A percentile compares a stretch with the other conserved stretches of the same genome.
These are phyloP conservation scores for Hydra vulgaris DNA, from an alignment of 30 jellyfish, hydroid and myxozoan species.

Conservation along the genomic window DNA sequence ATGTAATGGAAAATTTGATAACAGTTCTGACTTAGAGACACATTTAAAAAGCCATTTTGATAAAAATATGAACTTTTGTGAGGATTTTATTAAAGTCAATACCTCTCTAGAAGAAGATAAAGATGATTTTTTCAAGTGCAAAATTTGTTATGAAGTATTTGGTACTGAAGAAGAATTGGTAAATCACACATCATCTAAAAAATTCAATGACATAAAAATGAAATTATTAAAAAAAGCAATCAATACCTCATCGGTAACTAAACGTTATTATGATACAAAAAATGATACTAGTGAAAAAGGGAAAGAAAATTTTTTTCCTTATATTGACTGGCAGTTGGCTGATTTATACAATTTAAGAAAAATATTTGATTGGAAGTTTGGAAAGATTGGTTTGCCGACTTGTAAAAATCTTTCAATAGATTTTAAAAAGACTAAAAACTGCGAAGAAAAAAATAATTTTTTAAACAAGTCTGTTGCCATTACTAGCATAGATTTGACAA, in stretches of 20 bases:
- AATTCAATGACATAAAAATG: neutral
- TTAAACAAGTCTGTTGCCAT: no score
- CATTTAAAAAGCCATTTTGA: slow-evolving; percentile 20
- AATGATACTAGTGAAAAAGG: neutral
- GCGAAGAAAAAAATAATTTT: no score
- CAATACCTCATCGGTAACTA: neutral
- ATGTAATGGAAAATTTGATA: slow-evolving; percentile 1
- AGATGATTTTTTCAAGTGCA: slow-evolving; percentile 4
- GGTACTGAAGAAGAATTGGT: slow-evolving; percentile 3
- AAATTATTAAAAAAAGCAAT: neutral
- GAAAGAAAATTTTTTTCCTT: neutral
- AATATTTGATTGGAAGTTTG: slow-evolving; percentile 3
- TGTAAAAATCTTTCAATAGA: no score
- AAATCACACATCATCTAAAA: neutral
- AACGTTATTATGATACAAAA: neutral
- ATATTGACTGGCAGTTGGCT: slow-evolving; percentile 23
- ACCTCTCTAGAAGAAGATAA: neutral
- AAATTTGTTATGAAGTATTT: slow-evolving; percentile 14
- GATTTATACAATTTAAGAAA: slow-evolving; percentile 3
- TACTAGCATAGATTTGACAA: no score
- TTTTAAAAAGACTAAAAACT: no score
- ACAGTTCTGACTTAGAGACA: neutral
- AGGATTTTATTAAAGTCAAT: neutral
- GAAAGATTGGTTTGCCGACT: no score
- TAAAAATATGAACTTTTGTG: neutral